Base-by-base conservation (phyloP, 2,113 vertebrate species). In the Cygnus atratus region DNA sequence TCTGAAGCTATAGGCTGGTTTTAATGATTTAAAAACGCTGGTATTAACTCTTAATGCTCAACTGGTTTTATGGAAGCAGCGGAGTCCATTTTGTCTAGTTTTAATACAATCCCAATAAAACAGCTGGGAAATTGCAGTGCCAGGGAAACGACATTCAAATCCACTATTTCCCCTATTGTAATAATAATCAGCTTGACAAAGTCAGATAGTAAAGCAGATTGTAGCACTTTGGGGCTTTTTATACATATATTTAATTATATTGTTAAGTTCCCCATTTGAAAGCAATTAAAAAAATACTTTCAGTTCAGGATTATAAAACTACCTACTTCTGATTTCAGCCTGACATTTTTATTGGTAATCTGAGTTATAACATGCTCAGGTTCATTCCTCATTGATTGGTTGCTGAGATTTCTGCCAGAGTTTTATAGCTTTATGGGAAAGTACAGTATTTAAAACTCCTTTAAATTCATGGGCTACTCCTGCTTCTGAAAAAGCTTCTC, bases 261-360 rank as follows among this genome's bases (percentile, higher is more conserved):
- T 96, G 93, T 96, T 96, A 97, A 96, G 93, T 98, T 98, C 91
- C 93, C 96, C 97, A 96, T 98, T 98, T 97, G 96, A 97, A 98
- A 97, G 97, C 97, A 98, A 97, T 97, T 98, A 97, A 97, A 97
- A 96, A 97, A 96, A 97, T 97, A 95, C 95, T 97, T 97, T 98
- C 96, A 95, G 94, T 94, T 97, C 90, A 93, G 96, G 97, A 97
- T 98, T 98, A 97, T 97, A 96, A 97, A 97, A 96, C 95, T 96
- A 97, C 95, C 96, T 96, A 96, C 98, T 98, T 98, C 89, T 95
- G 97, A 98, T 97, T 98, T 93, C 93, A 97, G 79, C 83, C 50
- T 98, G 98, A 98, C 98, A 82, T 97, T 98, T 98, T 98, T 98
- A 98, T 98, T 97, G 98, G 97, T 97, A 97, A 98, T 97, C 96